phyloP scores from a whole-genome alignment of 1,140 invertebrate species.

The Eciton burchellii region DNA sequence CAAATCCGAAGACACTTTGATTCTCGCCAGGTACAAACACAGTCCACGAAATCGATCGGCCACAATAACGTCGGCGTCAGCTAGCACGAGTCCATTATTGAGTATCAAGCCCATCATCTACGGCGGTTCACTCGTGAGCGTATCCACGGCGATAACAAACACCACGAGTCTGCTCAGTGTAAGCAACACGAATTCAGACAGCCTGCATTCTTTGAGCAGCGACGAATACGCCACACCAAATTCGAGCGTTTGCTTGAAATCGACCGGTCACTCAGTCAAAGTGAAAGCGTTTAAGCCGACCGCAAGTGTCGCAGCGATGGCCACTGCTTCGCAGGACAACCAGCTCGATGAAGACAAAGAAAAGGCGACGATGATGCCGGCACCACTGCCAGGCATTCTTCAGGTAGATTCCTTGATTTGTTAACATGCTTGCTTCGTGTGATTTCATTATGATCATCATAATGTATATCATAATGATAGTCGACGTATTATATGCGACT shows the following conservation, averaged over 20 bases:
- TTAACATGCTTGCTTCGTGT: background rate
- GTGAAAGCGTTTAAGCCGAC: conserved; percentile 79
- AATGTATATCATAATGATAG: no score
- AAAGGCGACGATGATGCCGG: conserved; percentile 80
- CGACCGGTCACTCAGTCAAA: conserved; percentile 53
- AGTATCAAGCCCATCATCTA: conserved; percentile 87
- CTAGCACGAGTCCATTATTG: conserved; percentile 89
- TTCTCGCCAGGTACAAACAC: conserved; percentile 86
- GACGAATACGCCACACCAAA: conserved; percentile 78
- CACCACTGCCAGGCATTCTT: conserved; percentile 87
- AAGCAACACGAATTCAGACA: conserved; percentile 83
- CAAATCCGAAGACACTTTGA: conserved; percentile 91
- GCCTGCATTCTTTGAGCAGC: conserved; percentile 88
- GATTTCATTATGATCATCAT: no score
- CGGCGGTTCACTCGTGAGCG: conserved; percentile 81
- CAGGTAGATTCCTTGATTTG: conserved; percentile 83
- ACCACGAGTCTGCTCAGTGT: conserved; percentile 87
- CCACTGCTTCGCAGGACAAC: conserved; percentile 73
- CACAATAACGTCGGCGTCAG: conserved; percentile 87
- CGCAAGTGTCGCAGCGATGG: conserved; percentile 81
- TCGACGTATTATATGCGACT: no score
- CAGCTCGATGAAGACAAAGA: conserved; percentile 77
- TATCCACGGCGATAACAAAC: conserved; percentile 81
- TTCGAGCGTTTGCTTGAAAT: conserved; percentile 69
- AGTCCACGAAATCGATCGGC: conserved; percentile 86